These are phyloP conservation scores for Amphimallon solstitiale DNA, from an alignment of 2,888 invertebrate genomes.

Conservation along the genomic window DNA sequence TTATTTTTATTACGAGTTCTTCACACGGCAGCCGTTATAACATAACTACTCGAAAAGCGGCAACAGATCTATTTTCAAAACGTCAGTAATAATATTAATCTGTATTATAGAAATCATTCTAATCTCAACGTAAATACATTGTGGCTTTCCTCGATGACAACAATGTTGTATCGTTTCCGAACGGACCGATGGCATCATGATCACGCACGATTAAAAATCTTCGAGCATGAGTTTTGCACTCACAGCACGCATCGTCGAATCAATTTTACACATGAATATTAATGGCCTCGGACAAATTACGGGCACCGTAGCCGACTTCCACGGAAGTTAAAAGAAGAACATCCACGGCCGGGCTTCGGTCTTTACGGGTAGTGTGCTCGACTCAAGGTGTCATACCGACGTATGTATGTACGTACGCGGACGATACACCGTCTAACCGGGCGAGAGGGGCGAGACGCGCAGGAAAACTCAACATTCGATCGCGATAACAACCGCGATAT, in stretches of 20 bases:
- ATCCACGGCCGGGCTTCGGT: too few species aligned
- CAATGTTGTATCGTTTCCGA: not conserved
- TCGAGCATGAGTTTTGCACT: conserved; percentile 27
- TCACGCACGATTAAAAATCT: conserved; percentile 25
- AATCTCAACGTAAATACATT: too few species aligned
- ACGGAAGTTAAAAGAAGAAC: conserved; percentile 32
- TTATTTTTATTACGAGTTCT: too few species aligned
- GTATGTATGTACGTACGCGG: conserved; percentile 40
- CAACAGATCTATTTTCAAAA: too few species aligned
- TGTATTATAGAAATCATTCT: too few species aligned
- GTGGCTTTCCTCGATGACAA: too few species aligned
- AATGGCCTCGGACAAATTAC: conserved; percentile 37
- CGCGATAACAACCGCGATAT: conserved; percentile 50
- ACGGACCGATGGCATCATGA: conserved; percentile 8
- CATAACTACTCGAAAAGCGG: too few species aligned
- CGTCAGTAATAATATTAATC: too few species aligned
- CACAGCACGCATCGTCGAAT: conserved; percentile 34
- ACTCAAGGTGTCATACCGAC: conserved; percentile 52
- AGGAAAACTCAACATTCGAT: conserved; percentile 43
- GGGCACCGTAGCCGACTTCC: not conserved
- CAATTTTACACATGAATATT: conserved; percentile 42
- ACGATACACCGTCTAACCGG: conserved; percentile 45
- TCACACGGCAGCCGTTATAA: too few species aligned
- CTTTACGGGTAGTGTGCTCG: conserved; percentile 28
- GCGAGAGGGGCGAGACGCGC: too few species aligned